These are phyloP conservation scores for Brachyopa scutellaris DNA, from an alignment of 2,888 invertebrate genomes.

Conservation along the genomic window DNA sequence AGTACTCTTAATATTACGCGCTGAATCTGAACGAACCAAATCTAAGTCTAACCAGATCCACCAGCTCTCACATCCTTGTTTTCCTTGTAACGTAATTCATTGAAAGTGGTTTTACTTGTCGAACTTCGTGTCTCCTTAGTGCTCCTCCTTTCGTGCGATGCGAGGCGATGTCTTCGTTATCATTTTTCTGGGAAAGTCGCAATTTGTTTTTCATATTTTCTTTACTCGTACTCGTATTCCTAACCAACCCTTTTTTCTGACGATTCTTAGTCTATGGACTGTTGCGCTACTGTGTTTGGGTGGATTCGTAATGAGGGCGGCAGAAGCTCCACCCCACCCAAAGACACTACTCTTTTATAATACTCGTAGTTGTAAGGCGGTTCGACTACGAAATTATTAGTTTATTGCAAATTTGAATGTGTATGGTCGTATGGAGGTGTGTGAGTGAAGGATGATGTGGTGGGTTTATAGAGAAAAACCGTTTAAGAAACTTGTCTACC, in stretches of 20 bases:
- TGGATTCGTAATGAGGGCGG: slow-evolving; percentile 26
- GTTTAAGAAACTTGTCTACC: slow-evolving; percentile 48
- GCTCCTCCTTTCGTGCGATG: slow-evolving; percentile 17
- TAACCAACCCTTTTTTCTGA: slow-evolving; percentile 3
- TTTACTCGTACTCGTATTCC: neutral
- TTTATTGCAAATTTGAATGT: slow-evolving; percentile 51
- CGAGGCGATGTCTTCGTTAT: neutral
- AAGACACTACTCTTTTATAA: too few species aligned
- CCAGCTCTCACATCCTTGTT: neutral
- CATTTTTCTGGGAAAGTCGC: slow-evolving; percentile 43
- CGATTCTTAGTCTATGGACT: neutral
- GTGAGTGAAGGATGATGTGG: neutral
- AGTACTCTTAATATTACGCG: neutral
- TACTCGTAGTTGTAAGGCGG: too few species aligned
- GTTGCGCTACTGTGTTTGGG: slow-evolving; percentile 1
- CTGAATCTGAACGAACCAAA: slow-evolving; percentile 4
- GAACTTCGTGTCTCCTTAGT: slow-evolving; percentile 40
- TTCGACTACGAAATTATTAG: slow-evolving; percentile 43
- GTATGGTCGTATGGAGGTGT: neutral
- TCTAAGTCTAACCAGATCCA: neutral
- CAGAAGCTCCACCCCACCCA: too few species aligned
- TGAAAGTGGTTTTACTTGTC: slow-evolving; percentile 72
- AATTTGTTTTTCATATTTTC: slow-evolving; percentile 24
- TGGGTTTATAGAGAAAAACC: slow-evolving; percentile 26
- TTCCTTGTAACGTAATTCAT: slow-evolving; percentile 65